Conservation (phyloP, 2,888 invertebrate genomes). For the Platerodrilus igneus region DNA sequence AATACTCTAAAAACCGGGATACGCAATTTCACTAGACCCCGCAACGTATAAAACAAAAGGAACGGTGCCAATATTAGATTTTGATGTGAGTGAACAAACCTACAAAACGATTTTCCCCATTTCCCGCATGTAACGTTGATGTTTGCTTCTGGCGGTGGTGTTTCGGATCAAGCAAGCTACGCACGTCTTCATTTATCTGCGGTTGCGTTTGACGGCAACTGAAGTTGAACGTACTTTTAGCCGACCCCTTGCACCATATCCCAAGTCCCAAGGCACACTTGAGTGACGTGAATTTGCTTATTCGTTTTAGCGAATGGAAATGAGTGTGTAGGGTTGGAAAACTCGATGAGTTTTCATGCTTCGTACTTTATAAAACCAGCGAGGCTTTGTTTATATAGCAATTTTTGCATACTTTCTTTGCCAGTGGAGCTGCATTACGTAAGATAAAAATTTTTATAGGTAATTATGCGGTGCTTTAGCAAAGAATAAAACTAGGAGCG, state of each 20-base stretch:
- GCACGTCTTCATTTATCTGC: constrained; percentile 38
- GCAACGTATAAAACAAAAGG: constrained; percentile 22
- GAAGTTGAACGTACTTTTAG: constrained; percentile 18
- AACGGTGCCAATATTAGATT: constrained; percentile 24
- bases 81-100: constrained; percentile 27
- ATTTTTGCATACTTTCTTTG: too few relatives aligned
- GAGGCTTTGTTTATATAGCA: too few relatives aligned
- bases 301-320: constrained; percentile 10
- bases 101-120: constrained; percentile 28
- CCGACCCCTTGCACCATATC: constrained; percentile 4
- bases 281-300: constrained; percentile 23
- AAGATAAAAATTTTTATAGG: too few relatives aligned
- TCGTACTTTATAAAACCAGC: too few relatives aligned
- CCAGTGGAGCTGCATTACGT: too few relatives aligned
- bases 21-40: constrained; percentile 18
- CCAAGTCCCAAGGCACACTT: constrained; percentile 17
- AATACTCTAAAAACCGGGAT: constrained; percentile 13
- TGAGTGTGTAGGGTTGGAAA: too few relatives aligned
- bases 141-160: constrained; percentile 27
- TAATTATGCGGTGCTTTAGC: too few relatives aligned
- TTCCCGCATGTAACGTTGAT: constrained; percentile 27
- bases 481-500: too few relatives aligned
- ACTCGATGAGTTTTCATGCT: too few relatives aligned
- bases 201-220: constrained; percentile 26
- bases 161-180: constrained; percentile 30